Conservation (phyloP, 2,113 vertebrate species). For the Ictidomys tridecemlineatus region DNA sequence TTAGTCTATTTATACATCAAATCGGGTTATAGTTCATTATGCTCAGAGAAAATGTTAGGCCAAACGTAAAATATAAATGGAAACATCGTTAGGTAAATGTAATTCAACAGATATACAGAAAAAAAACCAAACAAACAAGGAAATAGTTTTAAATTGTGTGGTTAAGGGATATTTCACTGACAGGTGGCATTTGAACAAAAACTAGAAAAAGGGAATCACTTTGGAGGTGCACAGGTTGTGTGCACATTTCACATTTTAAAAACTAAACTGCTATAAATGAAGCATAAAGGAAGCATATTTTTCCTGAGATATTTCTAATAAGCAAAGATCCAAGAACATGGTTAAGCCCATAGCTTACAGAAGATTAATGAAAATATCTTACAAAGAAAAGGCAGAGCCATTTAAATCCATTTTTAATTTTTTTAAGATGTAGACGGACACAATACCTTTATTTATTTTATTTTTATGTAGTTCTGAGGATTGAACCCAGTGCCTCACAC, state of each 20-base stretch:
- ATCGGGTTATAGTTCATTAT: background rate
- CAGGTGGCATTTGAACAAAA: background rate
- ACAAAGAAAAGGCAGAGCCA: constrained; percentile 15
- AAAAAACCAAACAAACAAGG: background rate
- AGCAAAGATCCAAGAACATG: background rate
- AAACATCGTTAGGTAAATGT: background rate
- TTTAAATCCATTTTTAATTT: constrained; percentile 45
- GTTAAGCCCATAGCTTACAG: background rate
- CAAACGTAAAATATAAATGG: background rate
- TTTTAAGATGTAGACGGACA: background rate
- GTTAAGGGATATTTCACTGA: background rate
- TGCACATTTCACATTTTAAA: background rate
- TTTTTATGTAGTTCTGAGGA: too few relatives aligned
- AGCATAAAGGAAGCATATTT: background rate
- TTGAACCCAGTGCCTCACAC: too few relatives aligned
- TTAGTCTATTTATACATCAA: background rate
- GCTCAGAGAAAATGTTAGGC: background rate
- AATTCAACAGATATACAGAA: background rate
- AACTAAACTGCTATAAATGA: background rate
- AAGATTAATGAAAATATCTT: constrained; percentile 13
- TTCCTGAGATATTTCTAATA: background rate
- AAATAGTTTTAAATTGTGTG: background rate
- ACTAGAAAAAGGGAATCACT: background rate
- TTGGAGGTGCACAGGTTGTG: background rate
- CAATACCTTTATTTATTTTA: too few relatives aligned